Evolutionary conservation across 2,888 invertebrate genomes (phyloP).

Genomic region (Drosophila putrida): DNA sequence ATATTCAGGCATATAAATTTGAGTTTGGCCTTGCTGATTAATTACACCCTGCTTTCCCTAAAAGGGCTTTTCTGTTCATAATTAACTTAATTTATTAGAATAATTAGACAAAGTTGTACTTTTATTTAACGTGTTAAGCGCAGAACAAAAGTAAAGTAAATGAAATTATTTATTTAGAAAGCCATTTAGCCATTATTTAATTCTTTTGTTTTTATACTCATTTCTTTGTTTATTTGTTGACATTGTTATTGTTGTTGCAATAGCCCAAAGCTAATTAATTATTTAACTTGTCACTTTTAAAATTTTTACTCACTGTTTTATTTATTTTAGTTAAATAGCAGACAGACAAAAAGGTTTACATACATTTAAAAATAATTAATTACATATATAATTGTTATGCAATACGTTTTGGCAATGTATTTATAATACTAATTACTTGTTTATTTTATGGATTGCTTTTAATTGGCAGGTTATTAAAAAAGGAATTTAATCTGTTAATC

Average conservation of each 20-base stretch:
- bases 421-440: not conserved
- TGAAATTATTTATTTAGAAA: not conserved
- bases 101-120: constrained; percentile 19
- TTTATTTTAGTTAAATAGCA: constrained; percentile 1
- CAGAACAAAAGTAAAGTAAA: not conserved
- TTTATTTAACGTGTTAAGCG: not conserved
- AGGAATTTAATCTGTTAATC: not conserved
- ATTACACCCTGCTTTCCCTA: constrained; percentile 22
- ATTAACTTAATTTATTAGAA: constrained; percentile 48
- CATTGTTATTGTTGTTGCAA: not conserved
- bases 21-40: constrained; percentile 35
- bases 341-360: not conserved
- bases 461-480: not conserved
- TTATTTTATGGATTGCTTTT: constrained; percentile 5
- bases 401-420: not conserved
- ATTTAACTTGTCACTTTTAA: not conserved
- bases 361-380: constrained; percentile 3
- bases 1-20: constrained; percentile 41
- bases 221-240: constrained; percentile 2
- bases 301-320: too few relatives aligned
- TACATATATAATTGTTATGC: not conserved
- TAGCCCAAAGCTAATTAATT: constrained; percentile 6
- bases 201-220: not conserved
- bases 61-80: constrained; percentile 50
- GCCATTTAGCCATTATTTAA: not conserved